Percentiles rank a stretch among this genome's conserved stretches.
Evolutionary conservation across 2,888 invertebrate species (phyloP).

Genomic region (Rhodophaea formosa): DNA sequence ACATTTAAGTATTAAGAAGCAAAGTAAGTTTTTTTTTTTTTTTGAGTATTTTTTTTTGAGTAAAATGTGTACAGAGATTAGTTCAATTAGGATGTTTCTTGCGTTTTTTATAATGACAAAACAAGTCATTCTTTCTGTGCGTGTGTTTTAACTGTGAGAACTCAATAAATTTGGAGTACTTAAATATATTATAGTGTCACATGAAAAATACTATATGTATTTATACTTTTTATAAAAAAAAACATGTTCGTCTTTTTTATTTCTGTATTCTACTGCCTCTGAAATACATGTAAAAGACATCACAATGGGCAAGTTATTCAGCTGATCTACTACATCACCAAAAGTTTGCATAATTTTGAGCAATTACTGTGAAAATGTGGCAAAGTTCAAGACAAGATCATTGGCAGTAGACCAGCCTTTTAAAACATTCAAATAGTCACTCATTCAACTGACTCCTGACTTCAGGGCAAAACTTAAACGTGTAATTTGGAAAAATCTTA

Average conservation of each 20-base stretch:
- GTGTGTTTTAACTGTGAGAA: too few species aligned
- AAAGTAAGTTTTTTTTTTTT: too few species aligned
- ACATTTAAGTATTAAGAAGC: too few species aligned
- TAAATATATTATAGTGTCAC: too few species aligned
- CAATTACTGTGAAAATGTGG: conserved; percentile 26
- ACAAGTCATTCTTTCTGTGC: too few species aligned
- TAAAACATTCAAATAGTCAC: conserved; percentile 79
- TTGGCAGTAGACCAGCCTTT: conserved; percentile 66
- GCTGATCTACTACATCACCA: conserved; percentile 57
- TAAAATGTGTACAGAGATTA: too few species aligned
- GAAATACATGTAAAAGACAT: conserved; percentile 31
- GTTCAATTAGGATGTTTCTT: too few species aligned
- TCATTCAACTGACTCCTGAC: conserved; percentile 54
- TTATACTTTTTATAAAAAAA: too few species aligned
- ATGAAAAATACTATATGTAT: not conserved
- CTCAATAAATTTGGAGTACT: too few species aligned
- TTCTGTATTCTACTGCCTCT: conserved; percentile 28
- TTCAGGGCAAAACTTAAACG: conserved; percentile 40
- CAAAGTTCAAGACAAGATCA: conserved; percentile 33
- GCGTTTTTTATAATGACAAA: too few species aligned
- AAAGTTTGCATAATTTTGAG: conserved; percentile 34
- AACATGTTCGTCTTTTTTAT: conserved; percentile 5
- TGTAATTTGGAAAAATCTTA: conserved; percentile 68
- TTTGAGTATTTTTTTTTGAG: too few species aligned
- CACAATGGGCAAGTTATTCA: conserved; percentile 39